These are phyloP conservation scores for Callospermophilus lateralis DNA, from an alignment of 2,113 vertebrate genomes.

Conservation along the genomic window DNA sequence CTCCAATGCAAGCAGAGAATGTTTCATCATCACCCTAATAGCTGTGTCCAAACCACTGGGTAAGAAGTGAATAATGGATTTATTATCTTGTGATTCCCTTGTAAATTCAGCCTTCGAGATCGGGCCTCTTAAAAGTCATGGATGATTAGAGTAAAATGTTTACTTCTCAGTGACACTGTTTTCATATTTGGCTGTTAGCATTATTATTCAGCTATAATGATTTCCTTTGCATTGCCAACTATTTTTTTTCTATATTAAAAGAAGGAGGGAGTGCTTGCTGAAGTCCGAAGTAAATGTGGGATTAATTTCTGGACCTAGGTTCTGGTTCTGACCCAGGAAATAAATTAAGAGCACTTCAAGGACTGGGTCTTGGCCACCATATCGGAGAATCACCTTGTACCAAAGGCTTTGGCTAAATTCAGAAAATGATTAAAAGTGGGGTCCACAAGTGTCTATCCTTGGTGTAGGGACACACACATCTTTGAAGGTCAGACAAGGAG, in stretches of 20 bases:
- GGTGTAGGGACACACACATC: background rate
- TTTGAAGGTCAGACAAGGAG: background rate
- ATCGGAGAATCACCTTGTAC: background rate
- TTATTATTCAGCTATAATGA: constrained; percentile 2
- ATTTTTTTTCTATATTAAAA: background rate
- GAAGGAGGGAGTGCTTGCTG: background rate
- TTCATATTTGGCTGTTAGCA: constrained; percentile 1
- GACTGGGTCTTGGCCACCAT: background rate
- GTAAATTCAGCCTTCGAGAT: background rate
- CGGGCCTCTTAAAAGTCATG: background rate
- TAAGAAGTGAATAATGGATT: constrained; percentile 41
- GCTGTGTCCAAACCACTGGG: background rate
- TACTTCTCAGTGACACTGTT: background rate
- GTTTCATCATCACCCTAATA: background rate
- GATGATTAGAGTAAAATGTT: background rate
- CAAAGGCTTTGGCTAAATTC: constrained; percentile 44
- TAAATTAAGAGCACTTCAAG: background rate
- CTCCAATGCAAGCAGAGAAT: background rate
- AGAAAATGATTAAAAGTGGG: constrained; percentile 10
- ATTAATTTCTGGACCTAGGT: background rate
- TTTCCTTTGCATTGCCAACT: background rate
- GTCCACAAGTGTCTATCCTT: background rate
- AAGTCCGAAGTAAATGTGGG: background rate
- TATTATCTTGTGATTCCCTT: background rate
- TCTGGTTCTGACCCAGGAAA: background rate